phyloP scores from a whole-genome alignment of 2,113 vertebrate genomes.

The Mustela lutreola region DNA sequence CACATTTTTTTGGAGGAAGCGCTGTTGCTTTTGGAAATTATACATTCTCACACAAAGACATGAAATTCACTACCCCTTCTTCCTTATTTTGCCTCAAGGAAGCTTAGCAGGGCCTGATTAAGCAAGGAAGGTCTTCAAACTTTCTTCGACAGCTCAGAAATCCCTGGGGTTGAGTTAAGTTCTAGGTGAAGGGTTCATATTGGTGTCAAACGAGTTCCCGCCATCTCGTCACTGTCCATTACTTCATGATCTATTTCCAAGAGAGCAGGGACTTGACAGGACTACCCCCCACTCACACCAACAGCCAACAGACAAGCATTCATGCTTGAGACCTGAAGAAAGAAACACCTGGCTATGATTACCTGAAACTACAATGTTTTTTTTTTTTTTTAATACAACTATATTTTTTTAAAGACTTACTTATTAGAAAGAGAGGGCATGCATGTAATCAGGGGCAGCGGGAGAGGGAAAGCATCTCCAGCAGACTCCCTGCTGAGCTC shows the following conservation, averaged over 20 bases:
- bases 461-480: background rate
- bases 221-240: slow-evolving; percentile 59
- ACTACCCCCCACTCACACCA: background rate
- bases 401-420: background rate
- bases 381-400: background rate
- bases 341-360: slow-evolving; percentile 64
- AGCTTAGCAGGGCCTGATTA: slow-evolving; percentile 73
- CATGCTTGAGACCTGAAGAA: background rate
- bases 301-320: slow-evolving; percentile 39
- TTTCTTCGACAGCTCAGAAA: slow-evolving; percentile 79
- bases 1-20: background rate
- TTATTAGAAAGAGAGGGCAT: background rate
- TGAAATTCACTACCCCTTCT: background rate
- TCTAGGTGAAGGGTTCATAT: slow-evolving; percentile 80
- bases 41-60: slow-evolving; percentile 64
- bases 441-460: background rate
- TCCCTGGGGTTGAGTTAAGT: slow-evolving; percentile 79
- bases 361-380: background rate
- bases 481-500: background rate
- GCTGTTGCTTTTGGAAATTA: slow-evolving; percentile 45
- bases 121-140: slow-evolving; percentile 67
- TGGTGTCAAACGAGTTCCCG: slow-evolving; percentile 60
- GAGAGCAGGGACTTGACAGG: too few species aligned
- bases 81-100: slow-evolving; percentile 69
- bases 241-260: too few species aligned